Percentiles rank a stretch among this genome's conserved stretches.
phyloP scores from a whole-genome alignment of 1,140 invertebrate genomes.

The Drosophila lowei region DNA sequence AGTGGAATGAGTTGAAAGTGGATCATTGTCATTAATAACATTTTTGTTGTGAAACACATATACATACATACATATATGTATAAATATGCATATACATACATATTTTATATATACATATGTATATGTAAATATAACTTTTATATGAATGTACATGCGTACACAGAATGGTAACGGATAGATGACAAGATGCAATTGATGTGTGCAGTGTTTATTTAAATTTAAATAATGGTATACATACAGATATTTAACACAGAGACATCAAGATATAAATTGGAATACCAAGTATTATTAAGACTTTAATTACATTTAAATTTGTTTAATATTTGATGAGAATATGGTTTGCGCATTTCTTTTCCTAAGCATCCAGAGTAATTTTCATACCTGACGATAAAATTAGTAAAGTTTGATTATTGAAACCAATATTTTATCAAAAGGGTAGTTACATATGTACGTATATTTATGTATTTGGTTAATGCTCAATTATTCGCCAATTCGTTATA shows the following conservation, averaged over 20 bases:
- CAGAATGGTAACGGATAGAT: conserved; percentile 3
- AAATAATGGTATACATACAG: conserved; percentile 22
- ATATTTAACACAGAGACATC: conserved; percentile 49
- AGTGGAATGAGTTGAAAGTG: too few relatives aligned
- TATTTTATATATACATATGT: background rate
- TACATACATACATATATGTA: conserved; percentile 1
- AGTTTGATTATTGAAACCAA: conserved; percentile 21
- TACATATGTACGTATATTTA: too few relatives aligned
- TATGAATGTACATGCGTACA: too few relatives aligned
- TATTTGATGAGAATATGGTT: conserved; percentile 36
- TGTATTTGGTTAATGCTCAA: too few relatives aligned
- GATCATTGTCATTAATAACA: too few relatives aligned
- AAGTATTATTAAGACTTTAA: conserved; percentile 43
- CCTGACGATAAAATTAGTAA: conserved; percentile 59
- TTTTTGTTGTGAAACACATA: background rate
- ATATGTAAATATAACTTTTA: too few relatives aligned
- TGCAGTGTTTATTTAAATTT: conserved; percentile 20
- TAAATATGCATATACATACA: background rate
- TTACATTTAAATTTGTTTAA: conserved; percentile 50
- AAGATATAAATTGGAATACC: conserved; percentile 28
- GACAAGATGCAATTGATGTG: conserved; percentile 36
- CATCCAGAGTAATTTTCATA: conserved; percentile 55
- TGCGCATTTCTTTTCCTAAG: conserved; percentile 37
- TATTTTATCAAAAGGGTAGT: too few relatives aligned
- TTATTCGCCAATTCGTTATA: too few relatives aligned